These are phyloP conservation scores for Eonycteris spelaea DNA, from an alignment of 2,113 vertebrate species.

Conservation along the genomic window DNA sequence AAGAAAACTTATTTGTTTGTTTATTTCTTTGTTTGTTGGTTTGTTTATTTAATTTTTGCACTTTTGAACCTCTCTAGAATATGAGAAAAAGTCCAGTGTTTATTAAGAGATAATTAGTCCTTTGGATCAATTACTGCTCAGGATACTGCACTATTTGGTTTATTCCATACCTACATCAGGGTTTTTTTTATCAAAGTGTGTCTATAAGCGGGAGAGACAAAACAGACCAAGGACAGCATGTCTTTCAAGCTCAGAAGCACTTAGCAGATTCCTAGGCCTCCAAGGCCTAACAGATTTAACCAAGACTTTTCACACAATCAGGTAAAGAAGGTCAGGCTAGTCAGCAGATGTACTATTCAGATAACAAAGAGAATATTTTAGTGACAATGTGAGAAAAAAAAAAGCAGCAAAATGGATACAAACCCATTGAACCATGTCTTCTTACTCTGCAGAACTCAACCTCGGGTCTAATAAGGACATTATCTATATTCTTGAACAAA, in stretches of 20 bases:
- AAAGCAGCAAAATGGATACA: slow-evolving; percentile 87
- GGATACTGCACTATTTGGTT: slow-evolving; percentile 13
- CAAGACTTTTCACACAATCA: slow-evolving; percentile 97
- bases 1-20: slow-evolving; percentile 28
- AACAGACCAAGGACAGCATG: slow-evolving; percentile 90
- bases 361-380: slow-evolving; percentile 92
- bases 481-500: slow-evolving; percentile 64
- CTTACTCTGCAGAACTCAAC: slow-evolving; percentile 55
- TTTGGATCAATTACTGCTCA: slow-evolving; percentile 24
- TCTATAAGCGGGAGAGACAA: slow-evolving; percentile 83
- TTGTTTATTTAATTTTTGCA: not conserved
- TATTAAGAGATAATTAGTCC: slow-evolving; percentile 52
- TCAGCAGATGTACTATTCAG: slow-evolving; percentile 83
- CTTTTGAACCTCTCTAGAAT: not conserved
- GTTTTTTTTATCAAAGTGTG: slow-evolving; percentile 72
- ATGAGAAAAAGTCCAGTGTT: slow-evolving; percentile 57
- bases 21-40: not conserved
- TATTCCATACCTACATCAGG: slow-evolving; percentile 39
- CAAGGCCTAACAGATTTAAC: slow-evolving; percentile 89
- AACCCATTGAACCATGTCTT: slow-evolving; percentile 86
- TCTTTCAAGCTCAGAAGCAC: slow-evolving; percentile 93
- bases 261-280: slow-evolving; percentile 89
- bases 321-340: slow-evolving; percentile 85
- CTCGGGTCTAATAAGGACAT: slow-evolving; percentile 61
- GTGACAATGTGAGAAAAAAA: slow-evolving; percentile 97